Base-by-base conservation (phyloP, 2,888 invertebrate species). In the Cataglyphis rosenhaueri region DNA sequence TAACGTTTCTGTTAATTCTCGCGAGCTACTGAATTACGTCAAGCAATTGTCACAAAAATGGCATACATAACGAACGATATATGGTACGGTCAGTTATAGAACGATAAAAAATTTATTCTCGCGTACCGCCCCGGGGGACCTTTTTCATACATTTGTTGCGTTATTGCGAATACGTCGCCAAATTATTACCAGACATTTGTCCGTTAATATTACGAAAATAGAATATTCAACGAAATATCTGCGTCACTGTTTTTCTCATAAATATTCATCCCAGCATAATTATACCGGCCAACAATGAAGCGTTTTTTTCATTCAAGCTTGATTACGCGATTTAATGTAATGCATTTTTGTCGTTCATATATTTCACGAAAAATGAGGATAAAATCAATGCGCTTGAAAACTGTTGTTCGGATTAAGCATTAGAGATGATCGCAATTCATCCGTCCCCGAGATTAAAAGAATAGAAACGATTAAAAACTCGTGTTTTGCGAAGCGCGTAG, bases 181-280 rank as follows among this genome's bases (percentile, higher is more conserved):
- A 70, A 79, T 79, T 79, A 71, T 79, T 48, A 71, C 32, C 41
- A 71, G 59, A 71, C 59, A 71, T 70, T 70, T 71, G 78, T 79
- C 18, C 44, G 44, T 70, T 71, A 70, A 79, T 79, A 44, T 59
- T 70, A 32, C 18, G 35, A 71, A 79, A 79, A 61, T 79, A 61
- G 71, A 71, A 79, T 79, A 79, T 79, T 79, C 71, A 70, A 71
- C 35, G 71, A 61, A 79, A 79, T 79, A 79, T 79, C 71, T 61
- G 59, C 71, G 35, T 71, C 78, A 25, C 35, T 61, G 78, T 79
- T 79, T 71, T 59, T 79, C 78, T 79, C 78, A 79, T 79, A 79
- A 79, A 79, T 79, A 79, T 70, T 70, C 44, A 59, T 70, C 21
- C 71, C 71, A 25, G 59, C 48, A 71, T 79, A 71, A 79, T 79